A percentile compares a stretch with the other conserved stretches of the same genome.
Evolutionary conservation across 2,888 invertebrate genomes (phyloP).

Genomic region (Lasius platythorax): DNA sequence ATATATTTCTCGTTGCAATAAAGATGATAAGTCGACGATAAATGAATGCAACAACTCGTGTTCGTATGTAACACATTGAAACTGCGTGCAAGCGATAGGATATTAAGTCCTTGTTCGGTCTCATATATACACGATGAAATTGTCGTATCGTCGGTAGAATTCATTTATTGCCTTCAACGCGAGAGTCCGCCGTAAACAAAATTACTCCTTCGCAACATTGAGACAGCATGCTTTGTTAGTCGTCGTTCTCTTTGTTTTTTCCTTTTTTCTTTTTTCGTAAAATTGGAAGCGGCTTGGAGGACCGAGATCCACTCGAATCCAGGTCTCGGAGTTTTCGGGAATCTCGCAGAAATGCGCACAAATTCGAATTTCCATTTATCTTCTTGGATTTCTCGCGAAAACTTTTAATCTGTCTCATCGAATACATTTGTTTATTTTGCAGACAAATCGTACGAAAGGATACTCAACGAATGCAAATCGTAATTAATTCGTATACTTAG

Average conservation of each 20-base stretch:
- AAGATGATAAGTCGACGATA: background rate
- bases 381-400: constrained; percentile 4
- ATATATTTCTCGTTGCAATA: background rate
- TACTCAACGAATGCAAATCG: background rate
- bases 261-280: background rate
- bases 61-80: background rate
- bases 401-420: constrained; percentile 2
- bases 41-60: constrained; percentile 13
- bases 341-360: constrained; percentile 5
- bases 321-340: background rate
- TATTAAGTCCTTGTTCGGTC: constrained; percentile 36
- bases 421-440: constrained; percentile 9
- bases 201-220: constrained; percentile 7
- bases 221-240: constrained; percentile 13
- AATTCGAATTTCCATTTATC: background rate
- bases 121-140: constrained; percentile 17
- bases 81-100: constrained; percentile 9
- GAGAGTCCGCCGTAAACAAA: constrained; percentile 31
- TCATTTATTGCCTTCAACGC: constrained; percentile 39
- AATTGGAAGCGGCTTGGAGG: background rate
- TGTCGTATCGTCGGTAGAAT: constrained; percentile 45
- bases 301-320: background rate
- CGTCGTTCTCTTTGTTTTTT: background rate
- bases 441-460: constrained; percentile 1
- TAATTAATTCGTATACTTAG: constrained; percentile 27